Evolutionary conservation across 1,140 invertebrate genomes (phyloP).

Genomic region (Drosophila sturtevanti): DNA sequence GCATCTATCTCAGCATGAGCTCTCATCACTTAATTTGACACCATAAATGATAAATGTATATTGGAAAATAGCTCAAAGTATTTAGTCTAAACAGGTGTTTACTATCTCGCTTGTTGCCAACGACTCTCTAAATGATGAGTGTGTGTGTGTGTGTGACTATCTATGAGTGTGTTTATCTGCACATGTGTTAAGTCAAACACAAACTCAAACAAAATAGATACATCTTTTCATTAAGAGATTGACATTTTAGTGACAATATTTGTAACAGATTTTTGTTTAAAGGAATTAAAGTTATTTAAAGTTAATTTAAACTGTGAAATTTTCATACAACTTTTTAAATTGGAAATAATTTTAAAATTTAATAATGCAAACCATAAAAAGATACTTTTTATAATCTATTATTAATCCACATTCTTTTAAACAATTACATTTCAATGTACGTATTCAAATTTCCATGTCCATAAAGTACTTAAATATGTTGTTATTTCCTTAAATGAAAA

Average conservation of each 20-base stretch:
- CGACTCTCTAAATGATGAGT: neutral
- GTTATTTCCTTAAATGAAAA: neutral
- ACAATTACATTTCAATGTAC: neutral
- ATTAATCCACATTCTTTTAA: too few species aligned
- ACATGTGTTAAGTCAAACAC: neutral
- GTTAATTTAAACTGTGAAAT: too few species aligned
- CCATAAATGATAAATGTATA: slow-evolving; percentile 30
- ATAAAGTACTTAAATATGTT: neutral
- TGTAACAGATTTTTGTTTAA: neutral
- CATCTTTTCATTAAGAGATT: neutral
- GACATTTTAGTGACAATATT: neutral
- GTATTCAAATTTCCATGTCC: neutral
- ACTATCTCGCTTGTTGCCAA: neutral
- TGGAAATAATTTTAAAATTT: too few species aligned
- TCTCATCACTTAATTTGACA: slow-evolving; percentile 15
- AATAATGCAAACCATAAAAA: too few species aligned
- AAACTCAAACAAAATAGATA: neutral
- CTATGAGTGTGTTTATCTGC: neutral
- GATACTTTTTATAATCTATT: too few species aligned
- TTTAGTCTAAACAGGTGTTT: slow-evolving; percentile 25
- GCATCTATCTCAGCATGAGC: neutral
- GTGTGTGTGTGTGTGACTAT: neutral
- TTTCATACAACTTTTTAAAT: too few species aligned
- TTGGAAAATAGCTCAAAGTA: slow-evolving; percentile 12
- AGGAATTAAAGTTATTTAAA: neutral